These are phyloP conservation scores for Bilobella aurantiaca DNA, from an alignment of 1,140 invertebrate genomes.

Conservation along the genomic window DNA sequence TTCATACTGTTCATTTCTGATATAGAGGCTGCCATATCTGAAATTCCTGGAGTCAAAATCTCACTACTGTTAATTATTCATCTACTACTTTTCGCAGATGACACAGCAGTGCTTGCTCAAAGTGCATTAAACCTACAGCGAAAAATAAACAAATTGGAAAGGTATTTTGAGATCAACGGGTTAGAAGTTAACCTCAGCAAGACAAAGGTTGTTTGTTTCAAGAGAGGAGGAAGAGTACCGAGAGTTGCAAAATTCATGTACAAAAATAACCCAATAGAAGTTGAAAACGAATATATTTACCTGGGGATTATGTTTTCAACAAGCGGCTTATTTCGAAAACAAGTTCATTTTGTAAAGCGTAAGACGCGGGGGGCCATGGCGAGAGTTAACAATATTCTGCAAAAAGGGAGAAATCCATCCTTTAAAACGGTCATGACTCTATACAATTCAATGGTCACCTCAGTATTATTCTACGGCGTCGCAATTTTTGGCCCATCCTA, in stretches of 20 bases:
- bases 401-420: neutral
- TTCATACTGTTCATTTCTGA: neutral
- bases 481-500: neutral
- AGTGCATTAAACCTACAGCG: neutral
- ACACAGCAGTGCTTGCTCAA: neutral
- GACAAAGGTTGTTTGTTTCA: conserved; percentile 17
- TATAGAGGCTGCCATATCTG: neutral
- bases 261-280: neutral
- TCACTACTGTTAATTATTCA: neutral
- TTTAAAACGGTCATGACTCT: neutral
- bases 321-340: neutral
- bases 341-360: neutral
- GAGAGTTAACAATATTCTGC: neutral
- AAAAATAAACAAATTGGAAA: conserved; percentile 15
- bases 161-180: conserved; percentile 5
- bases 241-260: neutral
- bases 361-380: neutral
- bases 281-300: conserved; percentile 9
- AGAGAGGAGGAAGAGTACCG: neutral
- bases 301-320: conserved; percentile 11
- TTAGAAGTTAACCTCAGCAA: conserved; percentile 14
- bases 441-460: neutral
- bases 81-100: conserved; percentile 19
- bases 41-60: neutral
- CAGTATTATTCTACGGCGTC: neutral